Evolutionary conservation across 1,140 invertebrate genomes (phyloP).

Genomic region (Ostrea edulis): DNA sequence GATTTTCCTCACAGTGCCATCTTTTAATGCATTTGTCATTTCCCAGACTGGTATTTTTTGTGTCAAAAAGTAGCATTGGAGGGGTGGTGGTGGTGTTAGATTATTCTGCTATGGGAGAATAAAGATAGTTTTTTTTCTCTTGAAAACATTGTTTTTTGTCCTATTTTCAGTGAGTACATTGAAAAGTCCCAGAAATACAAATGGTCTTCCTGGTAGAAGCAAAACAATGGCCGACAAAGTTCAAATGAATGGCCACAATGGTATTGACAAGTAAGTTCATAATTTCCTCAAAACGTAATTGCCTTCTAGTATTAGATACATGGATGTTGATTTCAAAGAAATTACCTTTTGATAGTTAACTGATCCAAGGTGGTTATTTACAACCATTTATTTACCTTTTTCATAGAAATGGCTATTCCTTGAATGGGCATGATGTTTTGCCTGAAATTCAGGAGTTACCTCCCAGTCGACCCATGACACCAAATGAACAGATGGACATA

Average conservation of each 20-base stretch:
- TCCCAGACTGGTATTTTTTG: no score
- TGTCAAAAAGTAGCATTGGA: no score
- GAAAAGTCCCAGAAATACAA: constrained; percentile 40
- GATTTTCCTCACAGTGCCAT: no score
- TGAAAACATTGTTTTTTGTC: constrained; percentile 10
- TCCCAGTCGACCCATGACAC: constrained; percentile 77
- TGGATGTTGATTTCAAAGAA: not conserved
- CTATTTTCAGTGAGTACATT: constrained; percentile 43
- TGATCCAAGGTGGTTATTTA: not conserved
- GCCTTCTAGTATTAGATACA: not conserved
- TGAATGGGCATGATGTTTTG: constrained; percentile 56
- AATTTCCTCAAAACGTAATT: not conserved
- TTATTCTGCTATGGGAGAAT: no score
- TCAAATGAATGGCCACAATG: constrained; percentile 23
- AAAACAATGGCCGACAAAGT: constrained; percentile 44
- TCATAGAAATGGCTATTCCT: constrained; percentile 17
- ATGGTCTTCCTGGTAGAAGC: constrained; percentile 39
- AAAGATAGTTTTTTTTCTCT: not conserved
- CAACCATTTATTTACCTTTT: not conserved
- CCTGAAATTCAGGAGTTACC: constrained; percentile 65
- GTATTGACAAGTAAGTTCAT: constrained; percentile 30
- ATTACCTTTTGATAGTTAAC: not conserved
- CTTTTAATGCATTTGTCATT: no score
- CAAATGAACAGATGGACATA: constrained; percentile 78
- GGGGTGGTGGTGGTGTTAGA: no score